These are phyloP conservation scores for Stenodema calcarata DNA, from an alignment of 2,888 invertebrate genomes.

Conservation along the genomic window DNA sequence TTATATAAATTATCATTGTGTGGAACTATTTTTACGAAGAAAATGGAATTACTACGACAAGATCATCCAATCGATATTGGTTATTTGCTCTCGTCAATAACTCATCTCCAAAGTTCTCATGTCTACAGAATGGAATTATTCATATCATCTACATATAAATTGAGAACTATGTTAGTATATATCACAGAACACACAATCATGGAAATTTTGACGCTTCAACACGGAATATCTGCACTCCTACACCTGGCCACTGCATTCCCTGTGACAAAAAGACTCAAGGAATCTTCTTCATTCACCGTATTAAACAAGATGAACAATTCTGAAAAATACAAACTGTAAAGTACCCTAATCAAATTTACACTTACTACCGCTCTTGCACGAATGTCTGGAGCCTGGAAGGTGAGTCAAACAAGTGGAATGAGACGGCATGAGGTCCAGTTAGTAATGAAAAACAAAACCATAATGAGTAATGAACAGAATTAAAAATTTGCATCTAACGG, in stretches of 20 bases:
- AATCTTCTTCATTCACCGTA: not conserved
- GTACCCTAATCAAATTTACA: not conserved
- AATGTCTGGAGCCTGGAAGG: slow-evolving; percentile 21
- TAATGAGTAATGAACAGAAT: not conserved
- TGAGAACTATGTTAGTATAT: not conserved
- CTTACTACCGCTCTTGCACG: slow-evolving; percentile 22
- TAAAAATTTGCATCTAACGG: not conserved
- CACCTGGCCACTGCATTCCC: slow-evolving; percentile 26
- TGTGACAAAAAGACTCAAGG: not conserved
- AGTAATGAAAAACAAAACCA: not conserved
- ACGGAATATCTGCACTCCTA: not conserved
- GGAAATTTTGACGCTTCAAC: slow-evolving; percentile 4
- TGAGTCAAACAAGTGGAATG: slow-evolving; percentile 25
- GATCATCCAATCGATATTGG: no score
- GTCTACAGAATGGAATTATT: not conserved
- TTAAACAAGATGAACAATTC: not conserved
- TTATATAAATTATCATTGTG: no score
- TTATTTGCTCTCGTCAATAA: no score
- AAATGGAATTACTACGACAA: no score
- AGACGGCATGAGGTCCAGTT: not conserved
- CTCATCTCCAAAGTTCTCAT: not conserved
- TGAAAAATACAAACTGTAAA: not conserved
- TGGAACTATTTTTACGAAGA: no score
- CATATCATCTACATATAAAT: not conserved
- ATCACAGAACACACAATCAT: slow-evolving; percentile 4